A percentile compares a stretch with the other conserved stretches of the same genome.
Evolutionary conservation across 2,797 vertebrate genomes (phyloP).

Genomic region (Falco naumanni): DNA sequence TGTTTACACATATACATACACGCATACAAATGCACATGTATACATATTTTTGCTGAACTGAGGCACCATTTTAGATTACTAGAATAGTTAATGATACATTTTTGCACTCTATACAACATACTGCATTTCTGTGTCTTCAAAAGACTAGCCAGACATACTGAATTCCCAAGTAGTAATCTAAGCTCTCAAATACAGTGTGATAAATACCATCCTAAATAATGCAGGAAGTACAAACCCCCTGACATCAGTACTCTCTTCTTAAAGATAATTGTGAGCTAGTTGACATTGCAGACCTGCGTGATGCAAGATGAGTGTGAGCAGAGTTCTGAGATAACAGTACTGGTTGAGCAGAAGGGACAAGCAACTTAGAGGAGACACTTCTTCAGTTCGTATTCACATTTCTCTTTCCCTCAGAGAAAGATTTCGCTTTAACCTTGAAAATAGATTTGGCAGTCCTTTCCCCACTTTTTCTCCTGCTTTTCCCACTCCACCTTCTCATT

Average conservation of each 20-base stretch:
- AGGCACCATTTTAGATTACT: not conserved
- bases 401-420: not conserved
- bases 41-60: not conserved
- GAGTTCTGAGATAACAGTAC: not conserved
- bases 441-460: not conserved
- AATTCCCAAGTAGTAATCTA: not conserved
- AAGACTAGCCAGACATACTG: not conserved
- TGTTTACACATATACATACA: not conserved
- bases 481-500: not conserved
- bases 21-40: not conserved
- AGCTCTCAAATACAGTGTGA: not conserved
- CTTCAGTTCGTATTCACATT: not conserved
- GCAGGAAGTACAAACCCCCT: not conserved
- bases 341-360: not conserved
- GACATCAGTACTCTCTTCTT: not conserved
- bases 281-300: not conserved
- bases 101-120: not conserved
- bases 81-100: not conserved
- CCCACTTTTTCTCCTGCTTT: not conserved
- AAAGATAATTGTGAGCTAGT: not conserved
- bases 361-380: not conserved
- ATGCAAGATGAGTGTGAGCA: not conserved
- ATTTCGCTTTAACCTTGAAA: not conserved
- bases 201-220: not conserved
- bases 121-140: not conserved